phyloP scores from a whole-genome alignment of 2,113 vertebrate genomes.

The Noturus placidus region DNA sequence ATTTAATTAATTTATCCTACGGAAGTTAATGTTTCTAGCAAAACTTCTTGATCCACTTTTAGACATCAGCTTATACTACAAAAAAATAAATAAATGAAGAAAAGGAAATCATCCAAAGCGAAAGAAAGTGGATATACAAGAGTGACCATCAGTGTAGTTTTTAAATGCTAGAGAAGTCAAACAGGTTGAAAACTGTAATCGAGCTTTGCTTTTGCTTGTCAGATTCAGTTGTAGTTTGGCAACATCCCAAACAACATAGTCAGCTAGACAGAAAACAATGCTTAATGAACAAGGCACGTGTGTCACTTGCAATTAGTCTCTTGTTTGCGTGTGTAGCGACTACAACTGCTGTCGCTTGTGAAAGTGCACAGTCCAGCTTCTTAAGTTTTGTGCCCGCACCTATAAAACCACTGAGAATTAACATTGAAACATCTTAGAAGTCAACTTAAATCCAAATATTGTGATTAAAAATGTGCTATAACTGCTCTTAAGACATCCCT shows the following conservation, averaged over 20 bases:
- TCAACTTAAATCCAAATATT: not conserved
- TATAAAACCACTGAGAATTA: not conserved
- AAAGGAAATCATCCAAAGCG: not conserved
- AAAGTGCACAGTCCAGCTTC: not conserved
- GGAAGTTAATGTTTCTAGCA: not conserved
- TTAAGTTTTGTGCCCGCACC: not conserved
- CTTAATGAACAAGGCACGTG: not conserved
- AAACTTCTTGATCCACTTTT: not conserved
- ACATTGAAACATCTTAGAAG: not conserved
- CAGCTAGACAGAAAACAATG: not conserved
- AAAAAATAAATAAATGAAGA: not conserved
- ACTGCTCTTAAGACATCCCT: not conserved
- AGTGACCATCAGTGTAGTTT: not conserved
- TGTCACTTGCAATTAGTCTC: not conserved
- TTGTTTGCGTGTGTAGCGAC: not conserved
- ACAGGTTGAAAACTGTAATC: not conserved
- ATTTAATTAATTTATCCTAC: not conserved
- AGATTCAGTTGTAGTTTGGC: not conserved
- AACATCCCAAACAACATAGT: not conserved
- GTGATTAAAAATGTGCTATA: not conserved
- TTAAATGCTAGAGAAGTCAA: not conserved
- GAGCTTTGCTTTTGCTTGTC: not conserved
- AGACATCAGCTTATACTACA: not conserved
- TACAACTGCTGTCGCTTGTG: not conserved
- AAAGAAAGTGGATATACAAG: not conserved